These are phyloP conservation scores for Penaeus chinensis DNA, from an alignment of 1,140 invertebrate genomes.

Conservation along the genomic window DNA sequence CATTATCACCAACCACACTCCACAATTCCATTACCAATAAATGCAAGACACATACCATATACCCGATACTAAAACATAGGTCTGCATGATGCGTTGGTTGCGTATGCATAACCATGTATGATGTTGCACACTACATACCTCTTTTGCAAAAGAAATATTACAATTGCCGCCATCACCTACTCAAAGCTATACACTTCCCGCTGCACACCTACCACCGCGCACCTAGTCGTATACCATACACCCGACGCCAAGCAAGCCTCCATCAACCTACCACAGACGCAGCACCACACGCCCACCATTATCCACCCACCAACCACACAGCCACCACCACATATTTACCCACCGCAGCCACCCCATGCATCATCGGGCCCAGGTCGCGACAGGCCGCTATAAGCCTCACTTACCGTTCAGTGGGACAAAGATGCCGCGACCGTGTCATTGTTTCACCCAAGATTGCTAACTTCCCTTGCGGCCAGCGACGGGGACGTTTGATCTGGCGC, in stretches of 20 bases:
- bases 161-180: too few relatives aligned
- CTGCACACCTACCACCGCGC: too few relatives aligned
- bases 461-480: conserved; percentile 38
- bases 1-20: too few relatives aligned
- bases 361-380: conserved; percentile 30
- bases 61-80: too few relatives aligned
- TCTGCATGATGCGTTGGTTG: too few relatives aligned
- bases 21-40: too few relatives aligned
- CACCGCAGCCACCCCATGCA: conserved; percentile 29
- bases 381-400: conserved; percentile 38
- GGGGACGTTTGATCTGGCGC: conserved; percentile 40
- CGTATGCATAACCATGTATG: too few relatives aligned
- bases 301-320: background rate
- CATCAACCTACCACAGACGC: background rate
- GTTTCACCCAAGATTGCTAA: conserved; percentile 47
- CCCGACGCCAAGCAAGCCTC: background rate
- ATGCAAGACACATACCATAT: too few relatives aligned
- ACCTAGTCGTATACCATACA: background rate
- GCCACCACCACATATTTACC: too few relatives aligned
- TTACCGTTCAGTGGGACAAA: conserved; percentile 45
- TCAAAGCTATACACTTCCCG: too few relatives aligned
- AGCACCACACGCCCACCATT: background rate
- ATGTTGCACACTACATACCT: too few relatives aligned
- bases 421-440: conserved; percentile 48
- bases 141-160: too few relatives aligned